Evolutionary conservation across 2,888 invertebrate genomes (phyloP), one percentile per base, ranked within the genome.

Genomic region (Frankliniella fusca): DNA sequence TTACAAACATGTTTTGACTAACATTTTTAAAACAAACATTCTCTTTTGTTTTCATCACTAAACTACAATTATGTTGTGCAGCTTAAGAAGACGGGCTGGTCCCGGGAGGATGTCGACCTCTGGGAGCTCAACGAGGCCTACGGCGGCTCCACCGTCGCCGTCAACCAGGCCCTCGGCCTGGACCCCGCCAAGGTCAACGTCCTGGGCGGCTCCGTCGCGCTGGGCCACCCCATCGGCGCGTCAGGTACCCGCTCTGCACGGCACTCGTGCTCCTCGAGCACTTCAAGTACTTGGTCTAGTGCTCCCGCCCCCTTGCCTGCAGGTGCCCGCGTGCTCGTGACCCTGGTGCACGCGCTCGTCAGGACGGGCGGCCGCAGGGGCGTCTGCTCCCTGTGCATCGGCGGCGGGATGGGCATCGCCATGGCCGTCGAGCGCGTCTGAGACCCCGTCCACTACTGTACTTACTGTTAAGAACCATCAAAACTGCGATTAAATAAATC

Each of bases 371-470:
- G 91, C 50, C 91, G 90, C 84, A 92, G 91, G 86, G 96, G 95
- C 11, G 89, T 95, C 61, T 95, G 94, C n/a, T 90, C 94, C 0
- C 89, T 96, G 2, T 96, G 95, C 87, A 91, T 96, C 86, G 95
- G 95, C 7, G 95, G 95, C 3, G 95, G 95, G 80, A 95, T 95
- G 95, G 95, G 95, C 23, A 93, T 95, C 83, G 95, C 95, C 1
- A 88, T 95, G 86, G 95, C 95, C 84, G 88, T 96, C 7, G 93
- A 95, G 88, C 88, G 65, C 15, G 65, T 65, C 9, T 65, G n/a
- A 65, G n/a, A n/a, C n/a, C n/a, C n/a, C n/a, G n/a, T n/a, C n/a
- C n/a, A n/a, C n/a, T n/a, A n/a, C n/a, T n/a, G n/a, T n/a, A n/a
- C n/a, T n/a, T n/a, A n/a, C n/a, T n/a, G n/a, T n/a, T n/a, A n/a